Conservation (phyloP, 2,113 vertebrate genomes). For the Pachycephala philippinensis region DNA sequence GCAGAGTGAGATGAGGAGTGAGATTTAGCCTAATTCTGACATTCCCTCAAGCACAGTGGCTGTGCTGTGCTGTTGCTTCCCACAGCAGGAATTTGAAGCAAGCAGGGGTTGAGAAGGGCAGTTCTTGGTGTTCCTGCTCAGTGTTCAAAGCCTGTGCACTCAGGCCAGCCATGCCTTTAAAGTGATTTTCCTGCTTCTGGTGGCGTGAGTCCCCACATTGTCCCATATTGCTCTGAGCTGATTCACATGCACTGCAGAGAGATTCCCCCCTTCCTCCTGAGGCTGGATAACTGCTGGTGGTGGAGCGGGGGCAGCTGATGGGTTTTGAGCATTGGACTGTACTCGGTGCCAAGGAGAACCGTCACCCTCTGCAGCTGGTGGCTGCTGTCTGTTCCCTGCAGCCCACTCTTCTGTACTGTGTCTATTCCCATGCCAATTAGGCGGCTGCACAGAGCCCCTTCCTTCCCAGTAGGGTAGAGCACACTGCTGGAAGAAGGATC, state of each 20-base stretch:
- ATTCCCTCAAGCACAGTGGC: neutral
- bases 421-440: neutral
- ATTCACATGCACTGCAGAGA: neutral
- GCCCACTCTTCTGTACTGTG: neutral
- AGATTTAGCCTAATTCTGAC: neutral
- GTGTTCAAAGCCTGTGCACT: accelerated
- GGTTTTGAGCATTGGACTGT: neutral
- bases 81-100: neutral
- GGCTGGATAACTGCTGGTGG: neutral
- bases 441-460: neutral
- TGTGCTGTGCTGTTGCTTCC: neutral
- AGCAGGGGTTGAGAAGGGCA: neutral
- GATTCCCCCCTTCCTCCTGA: neutral
- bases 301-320: neutral
- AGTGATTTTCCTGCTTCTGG: neutral
- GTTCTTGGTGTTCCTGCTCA: neutral
- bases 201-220: neutral
- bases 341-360: neutral
- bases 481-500: neutral
- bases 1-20: neutral
- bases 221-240: neutral
- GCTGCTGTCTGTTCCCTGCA: neutral
- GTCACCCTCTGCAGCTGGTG: neutral
- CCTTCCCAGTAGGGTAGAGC: neutral
- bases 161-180: neutral